Evolutionary conservation across 1,140 invertebrate genomes (phyloP).

Genomic region (Sipha flava): DNA sequence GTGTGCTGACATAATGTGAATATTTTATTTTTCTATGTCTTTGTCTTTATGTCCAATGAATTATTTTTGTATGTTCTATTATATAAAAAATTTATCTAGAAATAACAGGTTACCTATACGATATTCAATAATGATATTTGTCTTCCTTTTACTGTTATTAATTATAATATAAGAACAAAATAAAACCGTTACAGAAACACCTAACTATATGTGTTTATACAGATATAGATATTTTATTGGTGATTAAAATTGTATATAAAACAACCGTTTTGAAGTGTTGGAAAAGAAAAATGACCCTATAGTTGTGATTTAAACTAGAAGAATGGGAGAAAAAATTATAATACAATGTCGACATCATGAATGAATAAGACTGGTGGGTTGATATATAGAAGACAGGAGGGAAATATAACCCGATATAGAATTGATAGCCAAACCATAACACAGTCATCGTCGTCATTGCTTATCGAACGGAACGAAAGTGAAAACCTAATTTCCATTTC

Average conservation of each 20-base stretch:
- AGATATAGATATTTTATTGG: not conserved
- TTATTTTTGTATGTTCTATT: not conserved
- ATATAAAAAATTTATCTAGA: too few relatives aligned
- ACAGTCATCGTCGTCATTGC: constrained; percentile 31
- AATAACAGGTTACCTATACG: too few relatives aligned
- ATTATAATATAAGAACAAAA: too few relatives aligned
- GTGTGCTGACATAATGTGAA: not conserved
- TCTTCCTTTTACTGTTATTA: too few relatives aligned
- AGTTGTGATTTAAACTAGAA: not conserved
- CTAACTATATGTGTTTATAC: not conserved
- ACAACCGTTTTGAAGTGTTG: not conserved
- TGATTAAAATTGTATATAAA: not conserved
- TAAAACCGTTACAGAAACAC: too few relatives aligned
- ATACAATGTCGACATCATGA: constrained; percentile 27
- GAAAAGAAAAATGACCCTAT: not conserved
- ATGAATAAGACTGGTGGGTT: not conserved
- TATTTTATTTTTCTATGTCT: not conserved
- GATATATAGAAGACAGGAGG: not conserved
- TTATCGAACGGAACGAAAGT: constrained; percentile 30
- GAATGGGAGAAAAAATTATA: not conserved
- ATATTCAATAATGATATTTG: too few relatives aligned
- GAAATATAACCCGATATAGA: constrained; percentile 13
- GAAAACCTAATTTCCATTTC: constrained; percentile 21
- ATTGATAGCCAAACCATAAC: constrained; percentile 23
- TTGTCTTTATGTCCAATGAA: not conserved